Conservation (phyloP, 2,113 vertebrate species). For the Herpailurus yagouaroundi region DNA sequence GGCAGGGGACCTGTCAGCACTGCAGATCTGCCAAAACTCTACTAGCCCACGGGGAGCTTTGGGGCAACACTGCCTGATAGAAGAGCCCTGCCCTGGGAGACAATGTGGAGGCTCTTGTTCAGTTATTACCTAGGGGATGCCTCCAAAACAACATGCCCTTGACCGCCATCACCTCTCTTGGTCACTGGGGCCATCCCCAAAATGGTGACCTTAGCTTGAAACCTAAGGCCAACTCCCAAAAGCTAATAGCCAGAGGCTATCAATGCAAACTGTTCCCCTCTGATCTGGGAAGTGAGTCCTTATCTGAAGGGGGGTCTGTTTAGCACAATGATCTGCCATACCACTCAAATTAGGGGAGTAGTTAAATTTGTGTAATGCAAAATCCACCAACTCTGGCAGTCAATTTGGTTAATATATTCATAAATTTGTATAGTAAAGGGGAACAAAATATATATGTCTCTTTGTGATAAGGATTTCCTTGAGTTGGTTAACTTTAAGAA, state of each 20-base stretch:
- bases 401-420: background rate
- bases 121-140: background rate
- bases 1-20: background rate
- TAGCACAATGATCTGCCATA: background rate
- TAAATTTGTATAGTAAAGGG: background rate
- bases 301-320: background rate
- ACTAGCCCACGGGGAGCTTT: background rate
- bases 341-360: background rate
- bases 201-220: background rate
- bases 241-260: background rate
- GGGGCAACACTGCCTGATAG: fast-evolving
- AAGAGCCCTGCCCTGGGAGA: background rate
- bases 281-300: background rate
- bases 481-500: background rate
- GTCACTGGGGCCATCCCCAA: background rate
- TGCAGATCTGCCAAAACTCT: background rate
- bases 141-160: background rate
- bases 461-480: background rate
- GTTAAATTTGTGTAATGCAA: background rate
- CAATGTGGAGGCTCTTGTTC: background rate
- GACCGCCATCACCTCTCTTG: background rate
- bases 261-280: background rate
- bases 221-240: background rate
- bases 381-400: background rate
- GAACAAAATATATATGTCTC: background rate